phyloP scores from a whole-genome alignment of 2,888 invertebrate species.

The Hybos culiciformis region DNA sequence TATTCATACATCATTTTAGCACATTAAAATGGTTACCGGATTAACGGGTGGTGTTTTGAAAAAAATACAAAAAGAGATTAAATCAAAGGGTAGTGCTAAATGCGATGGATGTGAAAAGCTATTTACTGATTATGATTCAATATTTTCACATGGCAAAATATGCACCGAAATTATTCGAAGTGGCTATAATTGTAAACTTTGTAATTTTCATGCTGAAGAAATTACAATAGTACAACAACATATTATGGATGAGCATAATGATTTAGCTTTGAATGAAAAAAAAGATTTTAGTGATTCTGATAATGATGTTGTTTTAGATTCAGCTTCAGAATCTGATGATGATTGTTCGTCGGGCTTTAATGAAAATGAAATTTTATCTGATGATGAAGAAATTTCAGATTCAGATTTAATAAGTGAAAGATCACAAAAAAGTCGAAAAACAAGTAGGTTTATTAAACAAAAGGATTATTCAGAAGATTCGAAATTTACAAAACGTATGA shows the following conservation, averaged over 20 bases:
- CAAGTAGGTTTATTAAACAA: too few species aligned
- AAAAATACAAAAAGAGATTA: slow-evolving; percentile 18
- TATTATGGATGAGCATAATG: slow-evolving; percentile 10
- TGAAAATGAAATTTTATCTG: slow-evolving; percentile 5
- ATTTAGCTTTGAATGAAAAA: too few species aligned
- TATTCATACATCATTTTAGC: slow-evolving; percentile 1
- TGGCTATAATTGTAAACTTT: slow-evolving; percentile 22
- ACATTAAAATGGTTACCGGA: slow-evolving; percentile 7
- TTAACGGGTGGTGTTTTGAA: neutral
- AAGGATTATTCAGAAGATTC: neutral
- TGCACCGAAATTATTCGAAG: slow-evolving; percentile 23
- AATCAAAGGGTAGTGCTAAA: slow-evolving; percentile 18
- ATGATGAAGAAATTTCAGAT: too few species aligned
- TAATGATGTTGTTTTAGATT: slow-evolving; percentile 4
- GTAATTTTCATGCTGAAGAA: slow-evolving; percentile 13
- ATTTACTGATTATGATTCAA: slow-evolving; percentile 18
- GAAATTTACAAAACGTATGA: neutral
- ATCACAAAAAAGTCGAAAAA: neutral
- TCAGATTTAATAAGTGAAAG: slow-evolving; percentile 9
- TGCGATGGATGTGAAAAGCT: slow-evolving; percentile 30
- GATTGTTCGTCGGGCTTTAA: slow-evolving; percentile 11
- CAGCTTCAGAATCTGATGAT: slow-evolving; percentile 11
- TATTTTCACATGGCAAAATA: slow-evolving; percentile 23
- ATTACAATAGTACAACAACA: slow-evolving; percentile 16
- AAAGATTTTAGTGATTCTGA: slow-evolving; percentile 22